Percentiles rank a stretch among this genome's conserved stretches.
phyloP scores from a whole-genome alignment of 2,113 vertebrate genomes.

The Menura novaehollandiae region DNA sequence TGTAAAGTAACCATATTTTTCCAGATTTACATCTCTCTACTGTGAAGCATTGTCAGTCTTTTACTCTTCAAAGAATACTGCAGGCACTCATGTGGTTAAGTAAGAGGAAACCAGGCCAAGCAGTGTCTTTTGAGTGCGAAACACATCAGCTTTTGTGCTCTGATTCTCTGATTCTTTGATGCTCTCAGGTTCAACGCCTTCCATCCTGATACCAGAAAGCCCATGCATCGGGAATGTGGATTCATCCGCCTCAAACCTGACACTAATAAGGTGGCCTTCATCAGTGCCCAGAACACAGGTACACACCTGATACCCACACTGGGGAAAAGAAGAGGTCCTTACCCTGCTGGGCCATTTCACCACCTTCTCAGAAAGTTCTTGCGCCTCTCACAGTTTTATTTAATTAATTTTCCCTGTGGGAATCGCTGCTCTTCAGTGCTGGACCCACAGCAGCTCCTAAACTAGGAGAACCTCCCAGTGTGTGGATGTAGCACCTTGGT shows the following conservation, averaged over 20 bases:
- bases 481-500: not conserved
- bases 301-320: not conserved
- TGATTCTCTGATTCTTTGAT: too few relatives aligned
- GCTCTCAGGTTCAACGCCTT: conserved; percentile 87
- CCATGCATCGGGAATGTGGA: conserved; percentile 90
- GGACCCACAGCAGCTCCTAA: not conserved
- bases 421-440: rapidly evolving
- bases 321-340: not conserved
- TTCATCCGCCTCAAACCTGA: conserved; percentile 91
- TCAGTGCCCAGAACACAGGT: conserved; percentile 97
- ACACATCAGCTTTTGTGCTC: not conserved
- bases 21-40: rapidly evolving
- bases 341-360: not conserved
- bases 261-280: conserved; percentile 91
- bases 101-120: not conserved
- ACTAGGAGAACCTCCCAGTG: not conserved
- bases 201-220: conserved; percentile 85
- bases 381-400: not conserved
- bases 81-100: not conserved
- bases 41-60: rapidly evolving
- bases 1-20: not conserved
- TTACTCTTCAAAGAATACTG: not conserved
- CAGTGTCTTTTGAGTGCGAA: not conserved
- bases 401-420: not conserved
- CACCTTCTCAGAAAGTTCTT: not conserved